phyloP scores from a whole-genome alignment of 1,140 invertebrate species.

The Brachionus angularis region DNA sequence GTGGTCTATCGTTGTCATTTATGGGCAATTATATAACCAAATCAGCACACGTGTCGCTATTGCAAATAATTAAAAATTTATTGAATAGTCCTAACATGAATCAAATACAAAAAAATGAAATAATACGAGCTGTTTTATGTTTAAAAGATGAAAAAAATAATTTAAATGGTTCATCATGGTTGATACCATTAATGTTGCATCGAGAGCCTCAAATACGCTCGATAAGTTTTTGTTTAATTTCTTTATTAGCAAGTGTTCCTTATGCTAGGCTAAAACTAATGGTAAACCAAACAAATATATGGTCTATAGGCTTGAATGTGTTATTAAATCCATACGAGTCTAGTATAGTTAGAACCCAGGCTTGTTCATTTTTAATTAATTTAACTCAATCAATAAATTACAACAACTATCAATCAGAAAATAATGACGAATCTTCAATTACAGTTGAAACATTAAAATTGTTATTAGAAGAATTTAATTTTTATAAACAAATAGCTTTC shows the following conservation, averaged over 20 bases:
- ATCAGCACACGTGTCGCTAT: slow-evolving; percentile 22
- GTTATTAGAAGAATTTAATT: slow-evolving; percentile 22
- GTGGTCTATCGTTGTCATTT: slow-evolving; percentile 22
- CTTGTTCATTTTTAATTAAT: slow-evolving; percentile 41
- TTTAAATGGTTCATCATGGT: slow-evolving; percentile 16
- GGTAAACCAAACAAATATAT: not conserved
- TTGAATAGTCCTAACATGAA: slow-evolving; percentile 6
- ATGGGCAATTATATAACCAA: slow-evolving; percentile 43
- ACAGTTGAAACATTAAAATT: not conserved
- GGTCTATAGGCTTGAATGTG: slow-evolving; percentile 16
- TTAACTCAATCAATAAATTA: slow-evolving; percentile 2
- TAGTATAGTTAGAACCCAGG: slow-evolving; percentile 28
- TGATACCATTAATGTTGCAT: slow-evolving; percentile 28
- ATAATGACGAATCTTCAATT: not conserved
- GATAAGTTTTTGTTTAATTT: slow-evolving; percentile 29
- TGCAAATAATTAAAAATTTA: slow-evolving; percentile 25
- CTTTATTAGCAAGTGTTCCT: not conserved
- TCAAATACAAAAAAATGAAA: not conserved
- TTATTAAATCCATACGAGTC: slow-evolving; percentile 23
- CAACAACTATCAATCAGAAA: not conserved
- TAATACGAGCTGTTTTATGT: slow-evolving; percentile 1
- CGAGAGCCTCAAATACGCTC: slow-evolving; percentile 33
- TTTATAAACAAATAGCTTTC: slow-evolving; percentile 35
- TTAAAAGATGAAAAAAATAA: slow-evolving; percentile 36
- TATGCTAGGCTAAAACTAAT: slow-evolving; percentile 12